Evolutionary conservation across 64 coral and sea anemone species (phyloP).

Genomic region (Orbicella faveolata): DNA sequence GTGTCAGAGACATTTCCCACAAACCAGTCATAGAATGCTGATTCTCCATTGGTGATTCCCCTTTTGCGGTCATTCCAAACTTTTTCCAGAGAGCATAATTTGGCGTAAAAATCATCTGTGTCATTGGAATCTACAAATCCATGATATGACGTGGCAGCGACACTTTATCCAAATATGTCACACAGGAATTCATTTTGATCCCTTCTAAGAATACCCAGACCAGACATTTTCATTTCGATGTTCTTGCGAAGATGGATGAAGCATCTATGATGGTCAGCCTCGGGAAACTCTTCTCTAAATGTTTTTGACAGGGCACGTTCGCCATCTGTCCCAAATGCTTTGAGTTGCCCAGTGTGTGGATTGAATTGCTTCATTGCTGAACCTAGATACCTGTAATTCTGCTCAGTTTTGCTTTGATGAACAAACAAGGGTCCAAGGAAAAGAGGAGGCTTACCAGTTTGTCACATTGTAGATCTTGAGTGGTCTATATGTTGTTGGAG

Average conservation of each 20-base stretch:
- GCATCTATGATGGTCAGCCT: neutral
- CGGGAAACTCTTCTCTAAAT: too few relatives aligned
- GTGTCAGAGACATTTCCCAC: too few relatives aligned
- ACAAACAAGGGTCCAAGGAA: conserved; percentile 41
- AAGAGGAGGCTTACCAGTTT: conserved; percentile 39
- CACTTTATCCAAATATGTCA: too few relatives aligned
- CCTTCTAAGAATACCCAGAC: conserved; percentile 20
- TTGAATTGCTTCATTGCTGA: conserved; percentile 27
- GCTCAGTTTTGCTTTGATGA: conserved; percentile 37
- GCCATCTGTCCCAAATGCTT: conserved; percentile 13
- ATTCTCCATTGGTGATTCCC: conserved; percentile 7
- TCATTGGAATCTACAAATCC: too few relatives aligned
- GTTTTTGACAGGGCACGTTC: too few relatives aligned
- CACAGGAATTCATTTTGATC: too few relatives aligned
- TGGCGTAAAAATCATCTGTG: too few relatives aligned
- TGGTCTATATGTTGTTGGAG: conserved; percentile 47
- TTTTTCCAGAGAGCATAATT: too few relatives aligned
- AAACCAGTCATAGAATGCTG: too few relatives aligned
- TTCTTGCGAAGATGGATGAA: conserved; percentile 36
- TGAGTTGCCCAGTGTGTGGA: conserved; percentile 3
- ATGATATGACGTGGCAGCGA: too few relatives aligned
- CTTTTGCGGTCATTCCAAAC: conserved; percentile 7
- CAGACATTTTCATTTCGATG: neutral
- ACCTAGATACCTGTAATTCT: neutral
- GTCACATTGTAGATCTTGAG: conserved; percentile 29